Conservation (phyloP, 2,888 invertebrate genomes). For the Nomada hirtipes region DNA sequence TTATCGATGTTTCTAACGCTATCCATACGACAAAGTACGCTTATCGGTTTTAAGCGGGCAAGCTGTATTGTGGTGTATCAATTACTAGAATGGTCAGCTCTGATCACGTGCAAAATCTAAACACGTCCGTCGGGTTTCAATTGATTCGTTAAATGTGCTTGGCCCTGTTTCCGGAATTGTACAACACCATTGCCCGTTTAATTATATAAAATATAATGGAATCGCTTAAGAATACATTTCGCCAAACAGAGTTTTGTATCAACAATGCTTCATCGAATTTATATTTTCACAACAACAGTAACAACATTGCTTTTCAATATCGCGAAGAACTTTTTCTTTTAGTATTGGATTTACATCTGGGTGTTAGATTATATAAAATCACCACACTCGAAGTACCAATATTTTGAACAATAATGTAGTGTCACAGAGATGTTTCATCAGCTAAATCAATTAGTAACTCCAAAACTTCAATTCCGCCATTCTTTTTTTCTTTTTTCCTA, state of each 20-base stretch:
- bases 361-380: too few species aligned
- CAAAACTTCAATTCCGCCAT: too few species aligned
- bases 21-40: conserved; percentile 31
- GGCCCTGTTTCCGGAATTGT: conserved; percentile 48
- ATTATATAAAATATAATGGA: conserved; percentile 48
- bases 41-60: conserved; percentile 36
- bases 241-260: conserved; percentile 15
- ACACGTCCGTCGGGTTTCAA: conserved; percentile 50
- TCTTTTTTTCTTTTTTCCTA: too few species aligned
- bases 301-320: too few species aligned
- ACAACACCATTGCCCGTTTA: conserved; percentile 29
- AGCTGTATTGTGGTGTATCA: conserved; percentile 46
- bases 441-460: too few species aligned
- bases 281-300: too few species aligned
- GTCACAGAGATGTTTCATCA: too few species aligned
- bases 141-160: conserved; percentile 59
- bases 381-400: too few species aligned
- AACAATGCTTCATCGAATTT: neutral
- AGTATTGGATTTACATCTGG: too few species aligned
- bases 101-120: conserved; percentile 53
- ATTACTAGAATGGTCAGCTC: conserved; percentile 29
- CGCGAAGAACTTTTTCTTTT: too few species aligned
- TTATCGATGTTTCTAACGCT: conserved; percentile 18
- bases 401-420: too few species aligned
- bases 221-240: neutral